Percentiles rank a stretch among this genome's conserved stretches.
Conservation (phyloP, 92 coral and sea anemone species). For the Epizoanthus illoricatus region DNA sequence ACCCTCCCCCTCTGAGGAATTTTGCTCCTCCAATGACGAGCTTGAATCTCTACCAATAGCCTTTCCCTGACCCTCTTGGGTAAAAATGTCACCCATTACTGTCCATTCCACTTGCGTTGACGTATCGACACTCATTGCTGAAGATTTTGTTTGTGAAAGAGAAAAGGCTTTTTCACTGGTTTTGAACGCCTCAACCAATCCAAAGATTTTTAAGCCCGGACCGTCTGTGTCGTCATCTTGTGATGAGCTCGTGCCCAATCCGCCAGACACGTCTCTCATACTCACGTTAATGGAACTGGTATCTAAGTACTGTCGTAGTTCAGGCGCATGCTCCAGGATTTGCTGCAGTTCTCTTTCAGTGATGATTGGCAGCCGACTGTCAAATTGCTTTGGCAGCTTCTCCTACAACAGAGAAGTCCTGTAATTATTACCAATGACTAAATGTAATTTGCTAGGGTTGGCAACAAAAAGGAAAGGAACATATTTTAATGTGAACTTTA, state of each 20-base stretch:
- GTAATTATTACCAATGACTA: too few species aligned
- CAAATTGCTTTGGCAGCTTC: conserved; percentile 70
- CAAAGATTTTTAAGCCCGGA: neutral
- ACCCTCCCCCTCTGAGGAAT: conserved; percentile 33
- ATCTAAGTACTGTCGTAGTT: conserved; percentile 60
- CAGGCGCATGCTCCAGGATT: conserved; percentile 69
- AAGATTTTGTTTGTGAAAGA: conserved; percentile 26
- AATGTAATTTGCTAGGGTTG: neutral
- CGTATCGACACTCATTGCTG: conserved; percentile 72
- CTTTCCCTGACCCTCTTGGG: neutral
- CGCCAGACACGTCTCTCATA: conserved; percentile 67
- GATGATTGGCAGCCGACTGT: conserved; percentile 75
- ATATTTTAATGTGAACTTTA: too few species aligned
- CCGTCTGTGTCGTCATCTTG: conserved; percentile 43
- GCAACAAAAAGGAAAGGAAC: neutral
- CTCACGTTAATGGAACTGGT: conserved; percentile 57
- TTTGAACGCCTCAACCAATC: conserved; percentile 30
- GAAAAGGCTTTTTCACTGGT: conserved; percentile 42
- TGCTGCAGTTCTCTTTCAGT: conserved; percentile 73
- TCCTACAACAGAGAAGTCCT: conserved; percentile 44
- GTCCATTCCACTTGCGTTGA: conserved; percentile 67
- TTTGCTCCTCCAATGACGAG: neutral
- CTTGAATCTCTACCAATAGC: neutral
- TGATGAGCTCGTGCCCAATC: conserved; percentile 33
- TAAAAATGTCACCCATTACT: conserved; percentile 9